phyloP scores from a whole-genome alignment of 2,113 vertebrate genomes.

The Strix aluco region DNA sequence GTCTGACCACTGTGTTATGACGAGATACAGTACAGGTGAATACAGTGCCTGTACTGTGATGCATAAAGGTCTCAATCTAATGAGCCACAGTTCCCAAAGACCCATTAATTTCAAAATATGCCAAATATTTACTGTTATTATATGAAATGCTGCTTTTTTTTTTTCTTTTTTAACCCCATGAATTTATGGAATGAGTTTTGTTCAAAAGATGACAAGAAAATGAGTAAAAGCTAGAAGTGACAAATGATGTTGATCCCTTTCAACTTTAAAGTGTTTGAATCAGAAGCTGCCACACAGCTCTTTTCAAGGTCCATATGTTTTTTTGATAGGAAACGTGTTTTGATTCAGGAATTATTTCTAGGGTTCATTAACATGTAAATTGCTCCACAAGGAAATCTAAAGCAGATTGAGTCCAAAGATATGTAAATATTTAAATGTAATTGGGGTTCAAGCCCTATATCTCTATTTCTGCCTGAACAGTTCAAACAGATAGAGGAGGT shows the following conservation, averaged over 20 bases:
- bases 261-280: not conserved
- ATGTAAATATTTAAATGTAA: constrained; percentile 50
- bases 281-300: not conserved
- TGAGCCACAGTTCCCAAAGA: not conserved
- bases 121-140: not conserved
- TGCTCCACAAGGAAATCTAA: constrained; percentile 16
- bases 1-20: not conserved
- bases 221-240: not conserved
- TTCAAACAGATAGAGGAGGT: not conserved
- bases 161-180: not conserved
- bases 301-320: not conserved
- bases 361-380: constrained; percentile 52
- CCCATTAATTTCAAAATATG: not conserved
- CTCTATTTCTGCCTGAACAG: not conserved
- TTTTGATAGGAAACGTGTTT: constrained; percentile 29
- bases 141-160: not conserved
- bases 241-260: not conserved
- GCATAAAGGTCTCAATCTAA: not conserved
- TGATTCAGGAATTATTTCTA: constrained; percentile 20
- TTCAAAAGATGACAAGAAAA: not conserved
- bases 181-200: not conserved
- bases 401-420: constrained; percentile 15
- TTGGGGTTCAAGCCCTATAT: constrained; percentile 37
- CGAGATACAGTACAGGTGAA: not conserved
- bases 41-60: not conserved